phyloP scores from a whole-genome alignment of 2,113 vertebrate genomes.

The Gallinago undulata region DNA sequence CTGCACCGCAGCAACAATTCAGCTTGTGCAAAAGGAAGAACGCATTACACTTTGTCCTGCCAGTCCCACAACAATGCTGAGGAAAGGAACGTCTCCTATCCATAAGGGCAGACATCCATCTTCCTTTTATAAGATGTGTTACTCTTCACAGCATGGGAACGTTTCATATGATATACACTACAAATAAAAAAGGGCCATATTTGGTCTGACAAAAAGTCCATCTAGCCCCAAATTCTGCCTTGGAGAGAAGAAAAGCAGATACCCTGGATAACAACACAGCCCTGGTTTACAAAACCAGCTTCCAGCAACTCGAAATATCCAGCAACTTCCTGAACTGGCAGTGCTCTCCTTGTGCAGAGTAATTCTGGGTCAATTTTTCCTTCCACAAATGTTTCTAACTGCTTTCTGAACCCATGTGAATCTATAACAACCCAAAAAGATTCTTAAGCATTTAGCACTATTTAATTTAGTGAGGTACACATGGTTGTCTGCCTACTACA shows the following conservation, averaged over 20 bases:
- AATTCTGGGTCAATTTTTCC: not conserved
- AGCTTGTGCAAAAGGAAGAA: not conserved
- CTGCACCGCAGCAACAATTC: not conserved
- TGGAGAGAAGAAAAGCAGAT: not conserved
- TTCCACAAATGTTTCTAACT: not conserved
- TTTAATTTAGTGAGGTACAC: not conserved
- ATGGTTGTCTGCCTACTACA: not conserved
- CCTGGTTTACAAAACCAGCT: not conserved
- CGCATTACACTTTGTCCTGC: rapidly evolving
- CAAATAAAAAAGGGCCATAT: not conserved
- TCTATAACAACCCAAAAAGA: not conserved
- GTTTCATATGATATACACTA: not conserved
- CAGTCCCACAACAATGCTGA: not conserved
- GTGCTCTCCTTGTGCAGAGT: rapidly evolving
- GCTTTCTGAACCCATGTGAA: not conserved
- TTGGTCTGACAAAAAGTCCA: not conserved
- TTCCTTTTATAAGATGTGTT: not conserved
- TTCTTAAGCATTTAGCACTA: not conserved
- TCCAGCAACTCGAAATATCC: not conserved
- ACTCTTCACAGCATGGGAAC: not conserved
- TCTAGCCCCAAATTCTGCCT: not conserved
- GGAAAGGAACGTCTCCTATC: not conserved
- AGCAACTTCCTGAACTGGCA: not conserved
- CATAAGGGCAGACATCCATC: not conserved
- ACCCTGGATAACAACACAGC: not conserved